A percentile compares a stretch with the other conserved stretches of the same genome.
These are phyloP conservation scores for Dryomyza anilis DNA, from an alignment of 2,888 invertebrate species.

Conservation along the genomic window DNA sequence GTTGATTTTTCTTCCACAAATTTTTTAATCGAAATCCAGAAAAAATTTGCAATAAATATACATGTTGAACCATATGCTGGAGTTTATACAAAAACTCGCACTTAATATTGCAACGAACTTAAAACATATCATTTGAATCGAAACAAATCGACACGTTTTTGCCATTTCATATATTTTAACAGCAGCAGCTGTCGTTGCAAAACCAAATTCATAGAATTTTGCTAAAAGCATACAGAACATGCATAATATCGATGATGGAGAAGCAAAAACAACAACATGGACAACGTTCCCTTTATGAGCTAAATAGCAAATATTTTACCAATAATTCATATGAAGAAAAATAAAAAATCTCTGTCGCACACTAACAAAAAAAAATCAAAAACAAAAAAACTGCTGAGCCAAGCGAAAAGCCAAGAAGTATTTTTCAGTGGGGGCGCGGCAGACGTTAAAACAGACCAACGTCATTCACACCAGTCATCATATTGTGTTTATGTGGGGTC, in stretches of 20 bases:
- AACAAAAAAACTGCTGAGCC: conserved; percentile 48
- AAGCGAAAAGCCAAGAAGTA: too few relatives aligned
- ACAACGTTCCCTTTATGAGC: conserved; percentile 24
- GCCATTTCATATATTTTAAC: conserved; percentile 54
- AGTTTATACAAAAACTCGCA: conserved; percentile 39
- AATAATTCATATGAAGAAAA: conserved; percentile 44
- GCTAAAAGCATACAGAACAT: conserved; percentile 14
- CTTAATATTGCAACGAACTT: conserved; percentile 48
- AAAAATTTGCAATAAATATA: conserved; percentile 11
- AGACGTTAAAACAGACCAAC: conserved; percentile 10
- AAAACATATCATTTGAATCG: conserved; percentile 55
- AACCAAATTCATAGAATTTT: conserved; percentile 30
- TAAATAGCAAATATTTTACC: conserved; percentile 48
- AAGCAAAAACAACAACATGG: conserved; percentile 2
- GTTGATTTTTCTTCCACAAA: too few relatives aligned
- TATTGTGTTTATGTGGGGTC: conserved; percentile 16
- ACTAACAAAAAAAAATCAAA: conserved; percentile 36
- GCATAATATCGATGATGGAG: too few relatives aligned
- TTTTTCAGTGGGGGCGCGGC: too few relatives aligned
- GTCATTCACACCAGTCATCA: conserved; percentile 20
- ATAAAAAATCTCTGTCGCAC: conserved; percentile 35
- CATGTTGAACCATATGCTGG: conserved; percentile 17
- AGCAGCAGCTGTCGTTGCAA: conserved; percentile 44
- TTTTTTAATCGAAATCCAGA: too few relatives aligned
- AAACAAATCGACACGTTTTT: conserved; percentile 58